Base-by-base conservation (phyloP, 2,113 vertebrate species). In the Zosterops borbonicus region DNA sequence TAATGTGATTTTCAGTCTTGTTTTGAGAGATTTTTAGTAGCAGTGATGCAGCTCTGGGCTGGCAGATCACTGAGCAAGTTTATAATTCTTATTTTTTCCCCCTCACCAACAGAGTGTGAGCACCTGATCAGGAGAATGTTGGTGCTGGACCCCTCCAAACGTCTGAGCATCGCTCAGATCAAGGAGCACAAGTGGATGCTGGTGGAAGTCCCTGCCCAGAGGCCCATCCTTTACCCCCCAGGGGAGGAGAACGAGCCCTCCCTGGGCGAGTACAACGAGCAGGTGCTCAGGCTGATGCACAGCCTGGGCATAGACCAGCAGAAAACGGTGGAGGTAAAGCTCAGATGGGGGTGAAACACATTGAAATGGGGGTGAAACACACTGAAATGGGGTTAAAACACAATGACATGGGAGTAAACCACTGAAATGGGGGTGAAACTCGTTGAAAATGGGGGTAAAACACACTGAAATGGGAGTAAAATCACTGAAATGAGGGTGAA, bases 111-210 rank as follows among this genome's bases (percentile, higher is more conserved):
- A 99, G 99, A 99, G 95, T 99, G 99, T 96, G 99, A 99, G 91
- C 99, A 99, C 96, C 98, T 99, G 64, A 99, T 99, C 95, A 98
- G 99, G 90, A 98, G 99, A 77, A 99, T 99, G 99, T 79, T 99
- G 98, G 99, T 99, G 16, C 97, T 99, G 71, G 99, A 99, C 94
- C 99, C 99, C 0, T 99, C 98, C 69, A 99, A 99, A 95, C 98
- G 99, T 25, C 97, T 99, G 71, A 99, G 98, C 25, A 98, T 99
- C 87, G 98, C 98, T 59, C 99, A 99, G 96, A 99, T 99, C 91
- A 99, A 99, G 97, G 99, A 99, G 94, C 99, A 99, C 97, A 99
- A 99, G 88, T 99, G 99, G 99, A 99, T 99, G 99, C 97, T 98
- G 16, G 84, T 99, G 58, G 99, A 99, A 21, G 98, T 99, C 75